Percentiles rank a stretch among this genome's conserved stretches.
phyloP scores from a whole-genome alignment of 2,797 vertebrate species.

The Sebastes trivittatus region DNA sequence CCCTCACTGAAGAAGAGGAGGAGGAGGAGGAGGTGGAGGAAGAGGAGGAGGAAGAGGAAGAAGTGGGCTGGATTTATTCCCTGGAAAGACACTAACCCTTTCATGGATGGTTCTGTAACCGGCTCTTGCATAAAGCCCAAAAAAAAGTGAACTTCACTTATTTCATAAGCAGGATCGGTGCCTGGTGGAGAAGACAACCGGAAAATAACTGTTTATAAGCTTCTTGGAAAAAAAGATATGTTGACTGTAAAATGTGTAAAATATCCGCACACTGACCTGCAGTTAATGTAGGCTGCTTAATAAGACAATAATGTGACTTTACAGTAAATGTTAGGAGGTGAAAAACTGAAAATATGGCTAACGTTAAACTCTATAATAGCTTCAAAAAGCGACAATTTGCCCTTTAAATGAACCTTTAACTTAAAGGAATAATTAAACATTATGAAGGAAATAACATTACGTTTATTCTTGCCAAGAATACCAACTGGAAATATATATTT shows the following conservation, averaged over 20 bases:
- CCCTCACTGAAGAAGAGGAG: constrained; percentile 14
- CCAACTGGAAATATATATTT: not conserved
- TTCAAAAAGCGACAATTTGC: too few relatives aligned
- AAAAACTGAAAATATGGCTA: not conserved
- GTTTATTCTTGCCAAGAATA: not conserved
- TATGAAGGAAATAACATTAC: not conserved
- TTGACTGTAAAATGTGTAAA: not conserved
- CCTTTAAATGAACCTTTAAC: not conserved
- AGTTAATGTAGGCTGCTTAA: not conserved
- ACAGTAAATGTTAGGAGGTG: not conserved
- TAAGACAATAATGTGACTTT: not conserved
- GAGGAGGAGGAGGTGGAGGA: not conserved
- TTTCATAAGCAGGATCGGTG: constrained; percentile 3
- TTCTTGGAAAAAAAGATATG: not conserved
- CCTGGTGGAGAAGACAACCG: not conserved
- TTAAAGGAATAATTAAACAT: not conserved
- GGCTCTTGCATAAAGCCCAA: constrained; percentile 32
- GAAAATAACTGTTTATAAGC: not conserved
- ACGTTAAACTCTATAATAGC: too few relatives aligned
- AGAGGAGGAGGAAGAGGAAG: constrained; percentile 8
- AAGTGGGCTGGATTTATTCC: constrained; percentile 73
- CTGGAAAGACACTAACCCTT: constrained; percentile 78
- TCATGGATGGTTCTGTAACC: constrained; percentile 68
- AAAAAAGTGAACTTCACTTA: constrained; percentile 5
- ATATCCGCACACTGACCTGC: not conserved